Evolutionary conservation across 2,113 vertebrate species (phyloP).

Genomic region (Gnathonemus echidnorhynchus): DNA sequence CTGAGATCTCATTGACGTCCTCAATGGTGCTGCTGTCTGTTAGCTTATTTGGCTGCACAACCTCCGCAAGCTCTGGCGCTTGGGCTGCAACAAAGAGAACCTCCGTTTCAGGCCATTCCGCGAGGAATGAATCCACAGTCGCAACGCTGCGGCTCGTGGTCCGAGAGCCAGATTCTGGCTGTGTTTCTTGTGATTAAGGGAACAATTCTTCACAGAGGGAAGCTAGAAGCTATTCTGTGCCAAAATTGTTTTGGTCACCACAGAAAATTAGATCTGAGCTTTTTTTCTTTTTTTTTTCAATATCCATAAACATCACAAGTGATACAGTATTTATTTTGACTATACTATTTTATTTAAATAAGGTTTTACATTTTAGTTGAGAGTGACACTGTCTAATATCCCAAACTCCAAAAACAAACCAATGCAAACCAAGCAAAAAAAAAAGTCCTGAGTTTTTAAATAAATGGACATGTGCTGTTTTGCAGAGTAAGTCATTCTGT

Average conservation of each 20-base stretch:
- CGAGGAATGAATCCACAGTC: not conserved
- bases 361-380: not conserved
- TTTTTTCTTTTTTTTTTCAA: not conserved
- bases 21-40: constrained; percentile 40
- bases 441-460: not conserved
- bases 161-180: not conserved
- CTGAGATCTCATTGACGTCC: constrained; percentile 56
- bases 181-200: not conserved
- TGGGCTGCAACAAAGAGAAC: constrained; percentile 29
- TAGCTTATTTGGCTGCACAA: constrained; percentile 38
- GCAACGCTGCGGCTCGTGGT: not conserved
- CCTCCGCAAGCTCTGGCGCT: constrained; percentile 34
- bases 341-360: not conserved
- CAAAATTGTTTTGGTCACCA: not conserved
- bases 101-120: not conserved
- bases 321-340: not conserved
- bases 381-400: not conserved
- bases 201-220: not conserved
- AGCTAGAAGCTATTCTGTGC: not conserved
- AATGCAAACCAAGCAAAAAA: not conserved
- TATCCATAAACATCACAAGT: not conserved
- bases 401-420: too few relatives aligned
- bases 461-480: not conserved
- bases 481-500: not conserved
- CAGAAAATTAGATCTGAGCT: not conserved